These are phyloP conservation scores for Rhizomys pruinosus DNA, from an alignment of 2,113 vertebrate genomes.

Conservation along the genomic window DNA sequence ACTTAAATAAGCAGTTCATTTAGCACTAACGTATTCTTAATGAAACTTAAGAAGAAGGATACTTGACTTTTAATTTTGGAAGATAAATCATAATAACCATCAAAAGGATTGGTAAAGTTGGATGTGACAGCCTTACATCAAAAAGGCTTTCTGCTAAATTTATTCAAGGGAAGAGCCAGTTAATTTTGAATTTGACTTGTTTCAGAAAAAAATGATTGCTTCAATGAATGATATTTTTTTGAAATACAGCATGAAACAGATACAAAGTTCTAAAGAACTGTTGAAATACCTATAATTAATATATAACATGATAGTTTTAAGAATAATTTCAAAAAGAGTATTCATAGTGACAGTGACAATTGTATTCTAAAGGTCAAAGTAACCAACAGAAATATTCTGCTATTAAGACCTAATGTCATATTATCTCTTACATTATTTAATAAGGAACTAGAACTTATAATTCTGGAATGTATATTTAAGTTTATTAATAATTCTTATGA, in stretches of 20 bases:
- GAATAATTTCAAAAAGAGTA: slow-evolving; percentile 16
- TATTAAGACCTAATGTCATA: background rate
- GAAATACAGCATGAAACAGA: background rate
- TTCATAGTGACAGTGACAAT: background rate
- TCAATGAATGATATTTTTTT: too few relatives aligned
- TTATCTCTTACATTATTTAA: slow-evolving; percentile 2
- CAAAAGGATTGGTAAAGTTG: background rate
- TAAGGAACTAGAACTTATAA: background rate
- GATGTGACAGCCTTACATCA: background rate
- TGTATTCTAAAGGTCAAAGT: background rate
- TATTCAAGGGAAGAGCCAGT: background rate
- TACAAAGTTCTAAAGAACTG: background rate
- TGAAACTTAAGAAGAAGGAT: slow-evolving; percentile 5
- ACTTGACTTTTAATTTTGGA: background rate
- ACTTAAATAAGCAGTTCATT: background rate
- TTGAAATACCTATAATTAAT: background rate
- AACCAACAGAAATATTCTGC: background rate
- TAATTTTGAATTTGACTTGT: slow-evolving; percentile 13
- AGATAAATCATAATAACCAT: background rate
- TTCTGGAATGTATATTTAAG: slow-evolving; percentile 15
- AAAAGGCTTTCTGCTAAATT: background rate
- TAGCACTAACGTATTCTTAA: background rate
- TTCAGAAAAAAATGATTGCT: background rate
- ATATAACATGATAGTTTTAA: background rate
- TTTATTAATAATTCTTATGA: background rate